These are phyloP conservation scores for Maniola jurtina DNA, from an alignment of 1,140 invertebrate genomes.

Conservation along the genomic window DNA sequence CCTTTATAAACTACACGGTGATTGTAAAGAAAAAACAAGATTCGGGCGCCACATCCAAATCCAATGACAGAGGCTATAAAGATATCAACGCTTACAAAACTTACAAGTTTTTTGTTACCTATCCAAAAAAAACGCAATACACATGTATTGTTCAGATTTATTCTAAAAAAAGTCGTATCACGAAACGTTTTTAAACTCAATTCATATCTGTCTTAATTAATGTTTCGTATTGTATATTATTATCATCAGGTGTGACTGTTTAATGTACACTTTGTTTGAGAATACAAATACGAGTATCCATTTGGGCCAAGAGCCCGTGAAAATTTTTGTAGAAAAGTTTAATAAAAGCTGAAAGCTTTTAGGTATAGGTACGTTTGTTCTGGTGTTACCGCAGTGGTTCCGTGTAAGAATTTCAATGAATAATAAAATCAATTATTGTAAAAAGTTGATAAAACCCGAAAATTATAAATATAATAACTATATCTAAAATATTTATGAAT, in stretches of 20 bases:
- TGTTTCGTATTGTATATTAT: neutral
- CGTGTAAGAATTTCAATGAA: too few relatives aligned
- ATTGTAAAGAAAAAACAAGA: constrained; percentile 20
- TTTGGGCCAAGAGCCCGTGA: neutral
- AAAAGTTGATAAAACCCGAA: too few relatives aligned
- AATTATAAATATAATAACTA: too few relatives aligned
- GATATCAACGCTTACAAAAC: constrained; percentile 3
- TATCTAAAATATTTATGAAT: too few relatives aligned
- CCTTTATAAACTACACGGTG: neutral
- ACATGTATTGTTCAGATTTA: constrained; percentile 3
- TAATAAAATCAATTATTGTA: too few relatives aligned
- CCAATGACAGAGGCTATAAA: constrained; percentile 7
- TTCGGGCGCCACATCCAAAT: constrained; percentile 7
- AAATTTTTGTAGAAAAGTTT: neutral
- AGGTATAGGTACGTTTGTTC: too few relatives aligned
- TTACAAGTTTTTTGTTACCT: neutral
- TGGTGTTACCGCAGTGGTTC: too few relatives aligned
- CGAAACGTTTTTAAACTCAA: neutral
- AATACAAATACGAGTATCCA: constrained; percentile 11
- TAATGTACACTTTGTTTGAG: constrained; percentile 13
- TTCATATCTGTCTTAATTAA: constrained; percentile 10
- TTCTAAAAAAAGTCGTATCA: neutral
- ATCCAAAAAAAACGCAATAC: constrained; percentile 1
- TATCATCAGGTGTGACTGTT: constrained; percentile 7
- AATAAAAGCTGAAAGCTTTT: too few relatives aligned